These are phyloP conservation scores for Anticlea derivata DNA, from an alignment of 2,888 invertebrate genomes.

Conservation along the genomic window DNA sequence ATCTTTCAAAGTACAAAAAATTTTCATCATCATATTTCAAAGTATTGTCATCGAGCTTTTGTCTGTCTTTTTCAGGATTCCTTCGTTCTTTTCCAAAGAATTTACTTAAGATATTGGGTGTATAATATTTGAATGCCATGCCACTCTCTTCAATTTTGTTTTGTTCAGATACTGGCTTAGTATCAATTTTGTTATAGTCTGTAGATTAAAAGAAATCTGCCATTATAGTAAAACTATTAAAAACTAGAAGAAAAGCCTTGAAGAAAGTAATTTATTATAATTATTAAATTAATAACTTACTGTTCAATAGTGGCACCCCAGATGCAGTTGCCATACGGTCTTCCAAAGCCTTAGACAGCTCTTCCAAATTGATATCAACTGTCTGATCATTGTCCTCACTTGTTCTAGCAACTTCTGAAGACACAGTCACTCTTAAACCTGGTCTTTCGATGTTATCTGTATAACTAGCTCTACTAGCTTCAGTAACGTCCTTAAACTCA, in stretches of 20 bases:
- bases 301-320: not conserved
- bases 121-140: not conserved
- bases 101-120: constrained; percentile 7
- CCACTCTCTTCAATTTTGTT: constrained; percentile 3
- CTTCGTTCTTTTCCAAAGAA: constrained; percentile 18
- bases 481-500: constrained; percentile 43
- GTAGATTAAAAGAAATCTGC: not conserved
- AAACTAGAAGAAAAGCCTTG: too few species aligned
- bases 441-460: not conserved
- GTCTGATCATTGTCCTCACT: not conserved
- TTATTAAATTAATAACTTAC: not conserved
- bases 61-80: constrained; percentile 24
- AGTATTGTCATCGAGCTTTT: constrained; percentile 6
- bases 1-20: constrained; percentile 9
- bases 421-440: not conserved
- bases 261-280: too few species aligned
- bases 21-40: constrained; percentile 3
- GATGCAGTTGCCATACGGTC: not conserved
- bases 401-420: not conserved
- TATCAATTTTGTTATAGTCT: not conserved
- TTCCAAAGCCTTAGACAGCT: constrained; percentile 19
- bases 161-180: not conserved
- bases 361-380: constrained; percentile 30
- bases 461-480: not conserved
- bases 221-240: not conserved